Percentiles rank a stretch among this genome's conserved stretches.
phyloP scores from a whole-genome alignment of 2,888 invertebrate genomes.

The Mallateleia sp. region DNA sequence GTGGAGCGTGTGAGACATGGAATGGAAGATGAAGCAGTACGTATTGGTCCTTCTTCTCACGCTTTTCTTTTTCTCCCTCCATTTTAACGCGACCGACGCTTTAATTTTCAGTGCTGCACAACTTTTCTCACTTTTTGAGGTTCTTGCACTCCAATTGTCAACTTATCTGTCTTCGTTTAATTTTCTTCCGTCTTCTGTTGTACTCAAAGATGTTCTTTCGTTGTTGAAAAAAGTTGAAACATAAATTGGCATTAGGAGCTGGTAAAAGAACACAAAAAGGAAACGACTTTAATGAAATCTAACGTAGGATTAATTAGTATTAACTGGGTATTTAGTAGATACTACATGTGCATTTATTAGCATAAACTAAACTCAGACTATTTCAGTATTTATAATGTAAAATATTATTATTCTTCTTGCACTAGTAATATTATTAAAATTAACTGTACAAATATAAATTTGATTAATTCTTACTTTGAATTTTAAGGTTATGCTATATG shows the following conservation, averaged over 20 bases:
- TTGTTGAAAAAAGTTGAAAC: background rate
- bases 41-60: slow-evolving; percentile 83
- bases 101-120: slow-evolving; percentile 43
- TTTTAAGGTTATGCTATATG: too few relatives aligned
- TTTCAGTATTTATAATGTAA: too few relatives aligned
- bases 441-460: too few relatives aligned
- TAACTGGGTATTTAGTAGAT: too few relatives aligned
- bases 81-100: slow-evolving; percentile 6
- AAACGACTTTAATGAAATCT: too few relatives aligned
- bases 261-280: background rate
- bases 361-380: too few relatives aligned
- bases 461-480: too few relatives aligned
- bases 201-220: background rate
- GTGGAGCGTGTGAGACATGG: slow-evolving; percentile 65
- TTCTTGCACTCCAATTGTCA: background rate
- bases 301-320: too few relatives aligned
- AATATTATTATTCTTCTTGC: too few relatives aligned
- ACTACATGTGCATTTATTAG: too few relatives aligned
- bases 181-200: background rate
- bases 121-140: slow-evolving; percentile 18
- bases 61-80: slow-evolving; percentile 79
- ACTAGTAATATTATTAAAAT: too few relatives aligned
- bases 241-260: too few relatives aligned
- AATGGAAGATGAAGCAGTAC: slow-evolving; percentile 81
- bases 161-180: slow-evolving; percentile 25